Percentiles rank a stretch among this genome's conserved stretches.
phyloP scores from a whole-genome alignment of 2,888 invertebrate species.

The Drosophila mimica region DNA sequence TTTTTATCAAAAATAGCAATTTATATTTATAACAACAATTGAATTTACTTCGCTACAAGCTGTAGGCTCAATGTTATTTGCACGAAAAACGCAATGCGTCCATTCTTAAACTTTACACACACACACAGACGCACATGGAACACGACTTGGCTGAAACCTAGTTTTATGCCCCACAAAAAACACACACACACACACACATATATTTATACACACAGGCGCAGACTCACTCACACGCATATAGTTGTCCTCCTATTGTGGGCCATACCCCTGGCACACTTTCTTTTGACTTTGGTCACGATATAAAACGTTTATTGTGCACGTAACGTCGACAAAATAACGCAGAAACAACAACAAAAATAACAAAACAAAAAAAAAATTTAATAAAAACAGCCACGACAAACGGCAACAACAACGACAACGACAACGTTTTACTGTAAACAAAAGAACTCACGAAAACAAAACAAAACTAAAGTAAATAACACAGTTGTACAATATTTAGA shows the following conservation, averaged over 20 bases:
- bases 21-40: conserved; percentile 1
- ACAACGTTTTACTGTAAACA: conserved; percentile 68
- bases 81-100: conserved; percentile 34
- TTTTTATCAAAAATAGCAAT: conserved; percentile 2
- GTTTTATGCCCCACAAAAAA: conserved; percentile 41
- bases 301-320: conserved; percentile 78
- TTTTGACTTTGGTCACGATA: conserved; percentile 81
- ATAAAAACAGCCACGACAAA: conserved; percentile 60
- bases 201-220: conserved; percentile 1
- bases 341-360: conserved; percentile 58
- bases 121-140: conserved; percentile 10
- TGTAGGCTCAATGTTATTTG: conserved; percentile 16
- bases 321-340: conserved; percentile 55
- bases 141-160: conserved; percentile 46
- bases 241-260: conserved; percentile 58
- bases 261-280: conserved; percentile 81
- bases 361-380: conserved; percentile 54
- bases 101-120: conserved; percentile 49
- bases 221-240: conserved; percentile 7
- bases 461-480: conserved; percentile 72
- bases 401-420: conserved; percentile 32
- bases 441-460: conserved; percentile 58
- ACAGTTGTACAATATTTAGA: conserved; percentile 20
- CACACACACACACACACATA: conserved; percentile 14
- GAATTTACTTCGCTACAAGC: conserved; percentile 38